A percentile compares a stretch with the other conserved stretches of the same genome.
Conservation (phyloP, 2,797 vertebrate species). For the Tragelaphus eurycerus region DNA sequence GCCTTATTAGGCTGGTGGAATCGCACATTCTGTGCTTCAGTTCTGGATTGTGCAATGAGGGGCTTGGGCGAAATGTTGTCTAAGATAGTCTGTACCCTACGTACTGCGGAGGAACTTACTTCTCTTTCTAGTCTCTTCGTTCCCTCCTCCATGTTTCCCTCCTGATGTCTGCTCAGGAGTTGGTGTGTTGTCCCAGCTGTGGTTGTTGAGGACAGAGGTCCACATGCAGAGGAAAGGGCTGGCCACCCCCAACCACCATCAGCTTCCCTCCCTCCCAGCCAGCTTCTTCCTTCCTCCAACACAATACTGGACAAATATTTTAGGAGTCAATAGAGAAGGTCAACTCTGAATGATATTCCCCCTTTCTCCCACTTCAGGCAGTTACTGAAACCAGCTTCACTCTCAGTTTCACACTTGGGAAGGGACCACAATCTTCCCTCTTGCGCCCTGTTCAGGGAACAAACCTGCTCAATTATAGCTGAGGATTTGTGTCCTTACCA, state of each 20-base stretch:
- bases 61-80: fast-evolving
- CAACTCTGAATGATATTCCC: neutral
- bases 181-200: neutral
- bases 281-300: neutral
- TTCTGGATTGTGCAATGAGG: neutral
- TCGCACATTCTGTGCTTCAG: neutral
- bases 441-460: neutral
- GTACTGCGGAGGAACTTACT: neutral
- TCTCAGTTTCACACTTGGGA: neutral
- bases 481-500: neutral
- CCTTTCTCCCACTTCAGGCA: neutral
- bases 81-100: neutral
- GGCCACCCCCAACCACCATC: neutral
- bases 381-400: neutral
- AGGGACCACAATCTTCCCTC: neutral
- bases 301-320: neutral
- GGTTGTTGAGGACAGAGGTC: neutral
- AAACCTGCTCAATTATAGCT: neutral
- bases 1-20: neutral
- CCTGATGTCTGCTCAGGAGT: neutral
- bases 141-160: neutral
- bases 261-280: neutral
- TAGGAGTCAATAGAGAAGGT: neutral
- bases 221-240: neutral
- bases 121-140: neutral